Evolutionary conservation across 2,888 invertebrate genomes (phyloP), one percentile per base, ranked within the genome.

Genomic region (Carcina quercana): DNA sequence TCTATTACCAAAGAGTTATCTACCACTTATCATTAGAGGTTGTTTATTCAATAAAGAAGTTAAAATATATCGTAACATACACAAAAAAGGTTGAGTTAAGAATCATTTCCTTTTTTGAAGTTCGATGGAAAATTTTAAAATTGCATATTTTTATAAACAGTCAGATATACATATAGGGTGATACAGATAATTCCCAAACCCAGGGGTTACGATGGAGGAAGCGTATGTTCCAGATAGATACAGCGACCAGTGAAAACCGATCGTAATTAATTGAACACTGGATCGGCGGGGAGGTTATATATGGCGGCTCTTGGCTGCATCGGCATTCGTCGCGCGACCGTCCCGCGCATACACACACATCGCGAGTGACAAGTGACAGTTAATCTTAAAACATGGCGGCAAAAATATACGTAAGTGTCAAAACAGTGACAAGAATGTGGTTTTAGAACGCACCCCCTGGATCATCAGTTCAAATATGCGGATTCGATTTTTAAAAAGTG

Each of bases 351-450:
- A 71, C 59, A 70, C 64, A 54, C 60, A 67, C 56, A 51, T 59
- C 79, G 76, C 75, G 78, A 71, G 75, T 75, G 75, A 73, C 52
- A 60, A 62, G 67, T 73, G 66, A 69, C 63, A 72, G 59, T 71
- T 73, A 60, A 66, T 62, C 58, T 54, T 42, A 47, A 62, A 76
- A 68, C 55, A 82, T 82, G 82, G 73, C 79, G 69, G 71, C 76
- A 63, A 79, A 78, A 78, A 59, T 80, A 68, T 80, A 80, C 75
- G 82, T 82, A 82, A 82, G 82, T 82, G 82, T 72, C 72, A 74
- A 68, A 61, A 47, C 51, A 61, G 65, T 67, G 69, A 59, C 66
- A 59, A 71, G 63, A 66, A 50, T 75, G 75, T 74, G 78, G 78
- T 76, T 69, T 64, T 64, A 70, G 76, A 73, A 72, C 65, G 59